Conservation (phyloP, 2,113 vertebrate genomes). For the Pyrgilauda ruficollis region DNA sequence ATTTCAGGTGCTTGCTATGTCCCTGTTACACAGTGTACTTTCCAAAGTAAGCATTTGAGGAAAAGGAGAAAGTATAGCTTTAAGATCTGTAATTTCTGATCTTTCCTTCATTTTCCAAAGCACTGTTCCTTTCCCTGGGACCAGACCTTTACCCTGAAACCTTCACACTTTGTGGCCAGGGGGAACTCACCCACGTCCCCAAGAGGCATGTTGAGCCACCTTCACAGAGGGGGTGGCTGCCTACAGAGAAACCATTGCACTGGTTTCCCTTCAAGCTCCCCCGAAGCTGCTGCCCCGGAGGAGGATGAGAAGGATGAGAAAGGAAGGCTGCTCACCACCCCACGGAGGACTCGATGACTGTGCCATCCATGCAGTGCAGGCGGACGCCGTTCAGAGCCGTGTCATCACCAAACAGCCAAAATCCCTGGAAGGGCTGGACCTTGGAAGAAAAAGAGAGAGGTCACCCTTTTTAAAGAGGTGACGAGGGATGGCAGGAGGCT, state of each 20-base stretch:
- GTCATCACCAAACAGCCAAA: background rate
- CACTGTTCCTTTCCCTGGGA: background rate
- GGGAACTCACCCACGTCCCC: background rate
- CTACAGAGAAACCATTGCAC: background rate
- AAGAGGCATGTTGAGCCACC: fast-evolving
- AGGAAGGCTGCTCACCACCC: background rate
- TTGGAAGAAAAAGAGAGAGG: background rate
- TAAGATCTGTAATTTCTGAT: background rate
- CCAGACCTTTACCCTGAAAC: background rate
- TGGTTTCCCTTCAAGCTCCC: background rate
- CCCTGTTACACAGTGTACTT: background rate
- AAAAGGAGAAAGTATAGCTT: background rate
- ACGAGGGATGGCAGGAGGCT: background rate
- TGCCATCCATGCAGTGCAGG: background rate
- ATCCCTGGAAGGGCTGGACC: background rate
- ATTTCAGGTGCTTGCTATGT: background rate
- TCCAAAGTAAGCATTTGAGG: background rate
- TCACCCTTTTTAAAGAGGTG: background rate
- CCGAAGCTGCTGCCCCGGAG: background rate
- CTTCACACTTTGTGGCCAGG: background rate
- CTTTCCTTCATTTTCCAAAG: background rate
- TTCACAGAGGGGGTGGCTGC: background rate
- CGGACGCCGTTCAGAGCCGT: background rate
- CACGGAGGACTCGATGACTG: background rate
- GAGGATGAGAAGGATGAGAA: background rate